Percentiles rank a stretch among this genome's conserved stretches.
Conservation (phyloP, 2,888 invertebrate genomes). For the Metallyticus violacea region DNA sequence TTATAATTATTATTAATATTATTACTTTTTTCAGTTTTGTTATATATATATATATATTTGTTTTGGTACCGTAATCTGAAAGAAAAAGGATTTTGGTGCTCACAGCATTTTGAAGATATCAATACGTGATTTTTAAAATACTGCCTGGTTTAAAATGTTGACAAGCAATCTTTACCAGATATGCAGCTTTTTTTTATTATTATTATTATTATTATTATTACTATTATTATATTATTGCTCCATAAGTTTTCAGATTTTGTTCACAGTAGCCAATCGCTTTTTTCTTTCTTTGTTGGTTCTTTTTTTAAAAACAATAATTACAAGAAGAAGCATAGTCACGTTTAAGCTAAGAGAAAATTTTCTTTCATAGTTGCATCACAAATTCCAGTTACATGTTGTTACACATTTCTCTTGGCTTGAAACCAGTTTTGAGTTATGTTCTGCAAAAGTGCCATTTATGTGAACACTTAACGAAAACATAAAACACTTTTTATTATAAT, state of each 20-base stretch:
- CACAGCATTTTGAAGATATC: not conserved
- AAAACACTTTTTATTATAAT: constrained; percentile 15
- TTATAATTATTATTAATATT: constrained; percentile 13
- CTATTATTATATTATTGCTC: too few relatives aligned
- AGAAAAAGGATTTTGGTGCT: constrained; percentile 22
- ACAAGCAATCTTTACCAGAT: not conserved
- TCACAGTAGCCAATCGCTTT: not conserved
- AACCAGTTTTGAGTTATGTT: not conserved
- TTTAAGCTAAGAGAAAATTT: not conserved
- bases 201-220: too few relatives aligned
- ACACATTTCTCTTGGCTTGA: too few relatives aligned
- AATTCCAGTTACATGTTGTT: not conserved
- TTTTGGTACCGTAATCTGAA: constrained; percentile 10
- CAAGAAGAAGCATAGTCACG: too few relatives aligned
- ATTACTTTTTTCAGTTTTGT: constrained; percentile 29
- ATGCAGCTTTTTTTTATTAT: not conserved
- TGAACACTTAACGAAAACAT: not conserved
- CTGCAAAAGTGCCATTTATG: not conserved
- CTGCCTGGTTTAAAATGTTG: constrained; percentile 30
- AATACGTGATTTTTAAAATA: not conserved
- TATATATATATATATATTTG: constrained; percentile 22
- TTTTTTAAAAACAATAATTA: not conserved
- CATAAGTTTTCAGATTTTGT: too few relatives aligned
- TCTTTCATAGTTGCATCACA: not conserved
- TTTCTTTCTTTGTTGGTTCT: not conserved